These are phyloP conservation scores for Notarius lentiginosus DNA, from an alignment of 2,113 vertebrate genomes.

Conservation along the genomic window DNA sequence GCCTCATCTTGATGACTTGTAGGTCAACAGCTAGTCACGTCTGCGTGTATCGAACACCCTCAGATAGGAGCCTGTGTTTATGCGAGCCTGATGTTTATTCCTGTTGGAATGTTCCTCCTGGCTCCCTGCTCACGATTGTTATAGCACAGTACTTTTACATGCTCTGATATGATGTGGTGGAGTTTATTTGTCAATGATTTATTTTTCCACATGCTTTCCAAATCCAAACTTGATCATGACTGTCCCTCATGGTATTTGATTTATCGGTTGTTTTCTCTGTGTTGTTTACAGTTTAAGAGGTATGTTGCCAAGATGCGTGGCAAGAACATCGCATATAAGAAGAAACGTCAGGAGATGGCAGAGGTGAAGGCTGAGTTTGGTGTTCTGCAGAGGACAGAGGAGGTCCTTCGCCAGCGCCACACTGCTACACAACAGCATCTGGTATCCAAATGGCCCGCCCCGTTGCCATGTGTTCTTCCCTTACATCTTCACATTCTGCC, in stretches of 20 bases:
- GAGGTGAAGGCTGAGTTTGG: constrained; percentile 86
- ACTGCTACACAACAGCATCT: constrained; percentile 83
- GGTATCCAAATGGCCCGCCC: constrained; percentile 71
- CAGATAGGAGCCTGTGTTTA: neutral
- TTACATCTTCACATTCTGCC: neutral
- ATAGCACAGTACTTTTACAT: constrained; percentile 8
- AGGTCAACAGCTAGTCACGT: constrained; percentile 17
- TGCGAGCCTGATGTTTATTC: constrained; percentile 9
- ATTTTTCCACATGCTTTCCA: neutral
- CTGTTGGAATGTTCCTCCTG: constrained; percentile 12
- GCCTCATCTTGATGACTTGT: neutral
- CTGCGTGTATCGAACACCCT: neutral
- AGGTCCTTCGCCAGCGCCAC: constrained; percentile 84
- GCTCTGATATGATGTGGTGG: neutral
- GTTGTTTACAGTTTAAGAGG: constrained; percentile 80
- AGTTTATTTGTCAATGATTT: neutral
- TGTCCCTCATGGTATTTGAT: constrained; percentile 1
- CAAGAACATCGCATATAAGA: constrained; percentile 87
- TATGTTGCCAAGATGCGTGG: constrained; percentile 87
- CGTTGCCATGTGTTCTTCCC: neutral
- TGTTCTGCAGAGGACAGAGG: constrained; percentile 90
- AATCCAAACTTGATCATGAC: neutral
- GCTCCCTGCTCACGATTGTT: neutral
- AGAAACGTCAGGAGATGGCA: constrained; percentile 85
- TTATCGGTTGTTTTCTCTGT: neutral